Conservation (phyloP, 2,113 vertebrate genomes). For the Hippoglossus stenolepis region DNA sequence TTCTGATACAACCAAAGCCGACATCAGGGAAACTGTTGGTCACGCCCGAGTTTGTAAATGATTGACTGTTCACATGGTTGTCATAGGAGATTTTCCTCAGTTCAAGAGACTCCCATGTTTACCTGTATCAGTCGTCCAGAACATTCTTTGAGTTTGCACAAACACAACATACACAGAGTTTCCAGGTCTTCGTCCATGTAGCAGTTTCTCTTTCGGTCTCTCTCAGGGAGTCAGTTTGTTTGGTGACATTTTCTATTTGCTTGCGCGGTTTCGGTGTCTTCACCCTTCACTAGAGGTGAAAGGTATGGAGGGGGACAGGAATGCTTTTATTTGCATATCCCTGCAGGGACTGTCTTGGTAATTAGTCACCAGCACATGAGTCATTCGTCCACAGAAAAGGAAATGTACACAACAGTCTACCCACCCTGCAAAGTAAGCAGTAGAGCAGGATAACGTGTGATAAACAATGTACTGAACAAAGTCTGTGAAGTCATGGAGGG, state of each 20-base stretch:
- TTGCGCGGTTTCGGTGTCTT: slow-evolving; percentile 34
- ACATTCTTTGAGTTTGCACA: slow-evolving; percentile 6
- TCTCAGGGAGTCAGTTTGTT: slow-evolving; percentile 44
- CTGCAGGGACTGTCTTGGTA: slow-evolving; percentile 40
- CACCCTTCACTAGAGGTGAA: slow-evolving; percentile 1
- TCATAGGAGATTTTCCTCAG: slow-evolving; percentile 1
- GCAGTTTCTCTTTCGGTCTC: slow-evolving; percentile 3
- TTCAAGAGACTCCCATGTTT: neutral
- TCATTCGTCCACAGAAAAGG: slow-evolving; percentile 41
- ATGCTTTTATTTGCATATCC: slow-evolving; percentile 50
- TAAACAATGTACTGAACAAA: slow-evolving; percentile 11
- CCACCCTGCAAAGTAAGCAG: slow-evolving; percentile 31
- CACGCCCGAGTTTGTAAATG: slow-evolving; percentile 1
- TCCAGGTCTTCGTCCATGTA: slow-evolving; percentile 14
- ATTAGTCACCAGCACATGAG: slow-evolving; percentile 64
- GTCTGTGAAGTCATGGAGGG: neutral
- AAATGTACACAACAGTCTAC: slow-evolving; percentile 27
- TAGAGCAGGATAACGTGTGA: slow-evolving; percentile 17
- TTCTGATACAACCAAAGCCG: neutral
- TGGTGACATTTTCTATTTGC: slow-evolving; percentile 10
- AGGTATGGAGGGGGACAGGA: slow-evolving; percentile 39
- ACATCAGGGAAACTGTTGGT: neutral
- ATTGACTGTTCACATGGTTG: neutral
- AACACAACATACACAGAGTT: too few relatives aligned
- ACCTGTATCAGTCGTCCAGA: slow-evolving; percentile 27